phyloP scores from a whole-genome alignment of 2,888 invertebrate genomes.

The Chaitophorus viminalis region DNA sequence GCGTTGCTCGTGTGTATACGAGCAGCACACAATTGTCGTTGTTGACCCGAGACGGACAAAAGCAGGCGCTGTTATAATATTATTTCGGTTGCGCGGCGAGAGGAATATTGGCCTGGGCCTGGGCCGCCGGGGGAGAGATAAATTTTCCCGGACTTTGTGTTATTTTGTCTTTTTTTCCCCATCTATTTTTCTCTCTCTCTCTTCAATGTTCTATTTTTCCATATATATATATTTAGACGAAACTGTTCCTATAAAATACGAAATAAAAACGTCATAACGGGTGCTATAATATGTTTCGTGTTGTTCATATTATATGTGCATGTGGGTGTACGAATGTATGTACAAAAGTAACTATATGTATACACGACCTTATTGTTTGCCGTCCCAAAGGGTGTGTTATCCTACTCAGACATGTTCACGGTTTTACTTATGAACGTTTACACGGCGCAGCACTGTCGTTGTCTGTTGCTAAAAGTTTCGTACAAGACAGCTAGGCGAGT shows the following conservation, averaged over 20 bases:
- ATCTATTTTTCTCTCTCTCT: not conserved
- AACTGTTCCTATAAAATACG: not conserved
- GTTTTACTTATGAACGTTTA: not conserved
- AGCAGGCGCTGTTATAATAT: not conserved
- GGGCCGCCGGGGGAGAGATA: not conserved
- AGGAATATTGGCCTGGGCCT: not conserved
- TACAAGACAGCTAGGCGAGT: not conserved
- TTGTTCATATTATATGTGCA: too few relatives aligned
- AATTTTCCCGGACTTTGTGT: not conserved
- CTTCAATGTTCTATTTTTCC: not conserved
- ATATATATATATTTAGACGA: too few relatives aligned
- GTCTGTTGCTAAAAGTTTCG: not conserved
- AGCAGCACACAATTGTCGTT: constrained; percentile 5
- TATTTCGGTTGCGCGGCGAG: not conserved
- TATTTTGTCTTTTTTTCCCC: not conserved
- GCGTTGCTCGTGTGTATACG: too few relatives aligned
- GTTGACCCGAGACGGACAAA: constrained; percentile 31
- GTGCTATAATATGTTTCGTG: not conserved
- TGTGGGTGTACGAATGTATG: not conserved
- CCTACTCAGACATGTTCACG: not conserved
- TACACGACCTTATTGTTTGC: not conserved
- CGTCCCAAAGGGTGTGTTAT: not conserved
- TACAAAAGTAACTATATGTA: not conserved
- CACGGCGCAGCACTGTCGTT: not conserved
- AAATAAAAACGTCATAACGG: not conserved